phyloP scores from a whole-genome alignment of 2,113 vertebrate genomes.

The Ailurus styani region DNA sequence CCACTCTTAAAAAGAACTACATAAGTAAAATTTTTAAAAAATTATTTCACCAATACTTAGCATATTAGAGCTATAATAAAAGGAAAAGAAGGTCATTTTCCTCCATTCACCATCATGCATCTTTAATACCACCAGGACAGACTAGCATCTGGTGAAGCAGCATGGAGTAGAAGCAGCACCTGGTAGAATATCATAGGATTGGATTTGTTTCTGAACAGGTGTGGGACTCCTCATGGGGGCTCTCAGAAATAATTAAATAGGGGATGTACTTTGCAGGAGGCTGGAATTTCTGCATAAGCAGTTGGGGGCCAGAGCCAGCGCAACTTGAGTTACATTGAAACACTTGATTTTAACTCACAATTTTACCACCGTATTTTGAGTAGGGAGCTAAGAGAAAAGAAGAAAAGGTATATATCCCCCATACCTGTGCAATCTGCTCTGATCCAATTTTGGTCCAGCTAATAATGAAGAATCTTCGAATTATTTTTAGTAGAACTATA shows the following conservation, averaged over 20 bases:
- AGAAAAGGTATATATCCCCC: not conserved
- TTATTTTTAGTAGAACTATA: not conserved
- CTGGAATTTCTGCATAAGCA: constrained; percentile 38
- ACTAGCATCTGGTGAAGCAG: constrained; percentile 60
- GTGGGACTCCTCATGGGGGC: constrained; percentile 47
- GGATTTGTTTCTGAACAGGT: constrained; percentile 58
- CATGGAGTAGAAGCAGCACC: constrained; percentile 52
- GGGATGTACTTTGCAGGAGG: constrained; percentile 47
- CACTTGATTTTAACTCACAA: constrained; percentile 17
- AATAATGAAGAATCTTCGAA: not conserved
- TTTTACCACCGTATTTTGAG: not conserved
- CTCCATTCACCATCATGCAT: not conserved
- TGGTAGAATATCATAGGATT: constrained; percentile 23
- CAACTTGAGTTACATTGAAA: constrained; percentile 3
- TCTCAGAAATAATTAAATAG: constrained; percentile 59
- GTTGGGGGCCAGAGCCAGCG: constrained; percentile 19
- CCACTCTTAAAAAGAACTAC: not conserved
- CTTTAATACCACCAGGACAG: not conserved
- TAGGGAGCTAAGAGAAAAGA: not conserved
- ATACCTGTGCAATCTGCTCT: not conserved
- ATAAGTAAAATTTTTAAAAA: not conserved
- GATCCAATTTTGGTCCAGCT: not conserved
- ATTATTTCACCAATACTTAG: not conserved
- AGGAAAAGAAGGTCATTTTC: not conserved
- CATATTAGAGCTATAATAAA: not conserved